Percentiles rank a stretch among this genome's conserved stretches.
Conservation (phyloP, 2,888 invertebrate species). For the Uloborus plumipes region DNA sequence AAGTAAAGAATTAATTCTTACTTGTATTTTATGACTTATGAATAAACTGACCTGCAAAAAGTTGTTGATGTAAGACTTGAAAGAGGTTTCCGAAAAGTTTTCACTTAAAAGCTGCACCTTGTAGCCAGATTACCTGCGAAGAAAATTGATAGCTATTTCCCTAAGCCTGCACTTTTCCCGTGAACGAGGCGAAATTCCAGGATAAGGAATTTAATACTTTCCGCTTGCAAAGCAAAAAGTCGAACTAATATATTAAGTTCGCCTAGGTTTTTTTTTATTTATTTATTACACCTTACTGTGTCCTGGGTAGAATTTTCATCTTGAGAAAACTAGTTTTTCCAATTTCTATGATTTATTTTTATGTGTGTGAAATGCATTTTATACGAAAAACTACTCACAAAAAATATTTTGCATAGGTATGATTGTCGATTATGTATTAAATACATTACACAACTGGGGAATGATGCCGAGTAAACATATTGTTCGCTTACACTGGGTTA, state of each 20-base stretch:
- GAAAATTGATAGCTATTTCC: slow-evolving; percentile 50
- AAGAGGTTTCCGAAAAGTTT: too few species aligned
- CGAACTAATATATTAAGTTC: slow-evolving; percentile 57
- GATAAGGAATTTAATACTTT: slow-evolving; percentile 55
- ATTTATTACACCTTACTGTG: neutral
- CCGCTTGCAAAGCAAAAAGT: slow-evolving; percentile 10
- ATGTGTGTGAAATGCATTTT: slow-evolving; percentile 10
- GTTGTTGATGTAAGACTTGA: too few species aligned
- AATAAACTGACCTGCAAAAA: too few species aligned
- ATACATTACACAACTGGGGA: neutral
- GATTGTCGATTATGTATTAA: neutral
- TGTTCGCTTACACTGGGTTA: too few species aligned
- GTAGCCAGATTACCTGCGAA: slow-evolving; percentile 54
- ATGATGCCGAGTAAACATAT: too few species aligned
- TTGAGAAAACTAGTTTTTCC: neutral
- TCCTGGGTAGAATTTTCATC: neutral
- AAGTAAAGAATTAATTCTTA: too few species aligned
- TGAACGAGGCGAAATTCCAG: slow-evolving; percentile 37
- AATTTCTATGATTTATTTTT: slow-evolving; percentile 6
- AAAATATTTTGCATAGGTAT: neutral
- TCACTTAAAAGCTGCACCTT: slow-evolving; percentile 21
- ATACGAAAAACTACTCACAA: neutral
- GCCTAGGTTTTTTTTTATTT: slow-evolving; percentile 21
- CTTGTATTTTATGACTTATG: too few species aligned
- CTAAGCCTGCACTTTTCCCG: slow-evolving; percentile 1